Percentiles rank a stretch among this genome's conserved stretches.
Conservation (phyloP, 1,140 invertebrate species). For the Drosophila navojoa region DNA sequence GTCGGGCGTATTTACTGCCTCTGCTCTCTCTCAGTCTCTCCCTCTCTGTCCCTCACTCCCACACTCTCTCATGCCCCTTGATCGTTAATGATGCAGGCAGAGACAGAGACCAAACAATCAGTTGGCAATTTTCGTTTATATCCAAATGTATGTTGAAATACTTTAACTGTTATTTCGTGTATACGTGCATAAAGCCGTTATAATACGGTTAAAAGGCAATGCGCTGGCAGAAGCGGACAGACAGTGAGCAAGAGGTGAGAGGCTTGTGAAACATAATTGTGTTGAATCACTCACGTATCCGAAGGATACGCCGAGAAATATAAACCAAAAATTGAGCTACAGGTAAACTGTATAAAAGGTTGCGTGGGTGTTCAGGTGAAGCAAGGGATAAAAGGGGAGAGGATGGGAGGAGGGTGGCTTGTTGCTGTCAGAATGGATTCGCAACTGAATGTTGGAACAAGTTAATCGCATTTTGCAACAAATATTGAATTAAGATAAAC, state of each 20-base stretch:
- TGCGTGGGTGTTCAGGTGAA: constrained; percentile 12
- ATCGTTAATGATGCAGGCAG: constrained; percentile 54
- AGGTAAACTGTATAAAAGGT: not conserved
- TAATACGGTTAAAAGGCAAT: constrained; percentile 64
- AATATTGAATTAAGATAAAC: constrained; percentile 14
- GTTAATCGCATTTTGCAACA: constrained; percentile 32
- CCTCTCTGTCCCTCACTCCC: not conserved
- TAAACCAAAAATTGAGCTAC: constrained; percentile 18
- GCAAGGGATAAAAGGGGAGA: not conserved
- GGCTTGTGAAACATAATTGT: constrained; percentile 72
- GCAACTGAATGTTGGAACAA: not conserved
- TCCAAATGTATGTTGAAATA: constrained; percentile 74
- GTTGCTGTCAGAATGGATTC: not conserved
- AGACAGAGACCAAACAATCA: constrained; percentile 65
- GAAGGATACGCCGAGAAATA: constrained; percentile 59
- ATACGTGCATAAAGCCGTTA: constrained; percentile 76
- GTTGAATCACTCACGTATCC: constrained; percentile 73
- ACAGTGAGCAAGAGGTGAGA: not conserved
- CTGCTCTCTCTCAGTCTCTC: too few species aligned
- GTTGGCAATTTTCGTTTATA: constrained; percentile 68
- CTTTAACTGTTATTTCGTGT: constrained; percentile 76
- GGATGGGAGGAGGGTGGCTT: not conserved
- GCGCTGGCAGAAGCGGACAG: not conserved
- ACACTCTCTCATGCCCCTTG: constrained; percentile 6
- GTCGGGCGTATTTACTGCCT: not conserved